Evolutionary conservation across 2,888 invertebrate genomes (phyloP), one percentile per base, ranked within the genome.

Genomic region (Drosophila macrospina): DNA sequence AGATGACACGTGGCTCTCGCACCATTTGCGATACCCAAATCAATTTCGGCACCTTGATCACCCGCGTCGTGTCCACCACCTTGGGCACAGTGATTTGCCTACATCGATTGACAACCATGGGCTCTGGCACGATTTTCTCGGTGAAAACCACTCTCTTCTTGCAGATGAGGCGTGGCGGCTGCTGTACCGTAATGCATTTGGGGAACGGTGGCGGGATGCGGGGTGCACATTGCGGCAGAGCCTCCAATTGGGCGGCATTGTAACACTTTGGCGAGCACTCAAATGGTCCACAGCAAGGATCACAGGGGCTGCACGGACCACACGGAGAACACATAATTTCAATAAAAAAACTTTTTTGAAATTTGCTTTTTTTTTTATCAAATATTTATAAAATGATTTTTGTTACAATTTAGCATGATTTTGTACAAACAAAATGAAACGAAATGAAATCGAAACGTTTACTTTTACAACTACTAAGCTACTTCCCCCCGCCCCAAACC

Each of bases 1-100:
- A 91, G n/a, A 89, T 84, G 20, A 91, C 89, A 50, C 89, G 78
- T 1, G 91, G 90, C 47, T 90, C 90, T 15, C 87, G 89, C 42
- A 90, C 85, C 81, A 90, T 79, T 67, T 90, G 89, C 13, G 86
- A 85, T 10, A 89, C 86, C 48, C 48, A 48, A 48, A 48, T 48
- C 30, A 48, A 32, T n/a, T 48, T 48, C 3, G 48, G 48, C 20
- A 48, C 48, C 32, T 48, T 48, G 5, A 48, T 48, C 10, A 48
- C 48, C 7, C 48, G 48, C 6, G 48, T 48, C 8, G 48, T 10
- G n/a, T 48, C 48, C 48, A 48, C 48, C 4, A 48, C 48, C 20
- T 48, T 48, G 1, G 48, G 48, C 7, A 48, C 48, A 11, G 48
- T 48, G 20, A 48, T 48, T 32, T 48, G 48, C n/a, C 48, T 3